Percentiles rank a stretch among this genome's conserved stretches.
phyloP scores from a whole-genome alignment of 2,888 invertebrate species.

The Clunio marinus region DNA sequence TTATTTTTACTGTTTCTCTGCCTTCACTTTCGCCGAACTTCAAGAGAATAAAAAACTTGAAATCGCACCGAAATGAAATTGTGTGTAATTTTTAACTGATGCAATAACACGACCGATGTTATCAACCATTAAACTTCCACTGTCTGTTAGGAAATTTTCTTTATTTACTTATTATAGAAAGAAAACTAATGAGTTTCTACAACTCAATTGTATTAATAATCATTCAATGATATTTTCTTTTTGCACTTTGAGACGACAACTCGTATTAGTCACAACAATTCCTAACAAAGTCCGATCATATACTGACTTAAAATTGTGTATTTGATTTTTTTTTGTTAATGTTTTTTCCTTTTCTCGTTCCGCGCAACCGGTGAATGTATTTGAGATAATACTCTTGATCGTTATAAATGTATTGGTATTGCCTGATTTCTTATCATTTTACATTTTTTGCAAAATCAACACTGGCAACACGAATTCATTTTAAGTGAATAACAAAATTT shows the following conservation, averaged over 20 bases:
- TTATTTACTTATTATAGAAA: background rate
- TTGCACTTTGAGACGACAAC: background rate
- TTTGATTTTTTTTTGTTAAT: background rate
- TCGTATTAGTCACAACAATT: slow-evolving; percentile 6
- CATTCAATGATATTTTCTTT: background rate
- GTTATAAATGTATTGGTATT: slow-evolving; percentile 18
- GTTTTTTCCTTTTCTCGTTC: background rate
- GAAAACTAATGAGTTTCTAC: background rate
- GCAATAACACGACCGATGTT: background rate
- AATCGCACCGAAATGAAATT: background rate
- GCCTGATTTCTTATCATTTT: slow-evolving; percentile 12
- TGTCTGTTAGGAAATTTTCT: background rate
- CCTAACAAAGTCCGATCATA: slow-evolving; percentile 26
- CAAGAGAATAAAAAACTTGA: too few relatives aligned
- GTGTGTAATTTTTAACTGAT: background rate
- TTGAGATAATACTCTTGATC: slow-evolving; percentile 23
- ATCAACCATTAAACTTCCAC: background rate
- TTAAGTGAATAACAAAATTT: too few relatives aligned
- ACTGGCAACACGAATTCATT: too few relatives aligned
- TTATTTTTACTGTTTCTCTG: background rate
- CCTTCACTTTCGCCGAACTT: too few relatives aligned
- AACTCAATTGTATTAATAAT: too few relatives aligned
- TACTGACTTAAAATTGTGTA: slow-evolving; percentile 12
- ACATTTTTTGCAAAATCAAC: too few relatives aligned
- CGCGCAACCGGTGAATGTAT: background rate